Percentiles rank a stretch among this genome's conserved stretches.
Conservation (phyloP, 2,888 invertebrate genomes). For the Agonopterix arenella region DNA sequence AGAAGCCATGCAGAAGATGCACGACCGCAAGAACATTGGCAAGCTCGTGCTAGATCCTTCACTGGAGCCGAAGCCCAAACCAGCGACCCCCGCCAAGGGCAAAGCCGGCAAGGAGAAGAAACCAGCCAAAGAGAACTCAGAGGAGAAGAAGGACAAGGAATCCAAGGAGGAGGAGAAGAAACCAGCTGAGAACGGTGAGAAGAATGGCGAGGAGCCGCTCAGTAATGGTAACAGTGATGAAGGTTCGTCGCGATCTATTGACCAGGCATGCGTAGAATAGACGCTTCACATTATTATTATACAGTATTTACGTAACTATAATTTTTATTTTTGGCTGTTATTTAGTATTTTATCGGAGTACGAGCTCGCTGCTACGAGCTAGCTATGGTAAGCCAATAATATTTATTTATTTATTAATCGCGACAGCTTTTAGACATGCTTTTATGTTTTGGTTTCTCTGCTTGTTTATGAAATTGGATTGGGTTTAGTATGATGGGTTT, state of each 20-base stretch:
- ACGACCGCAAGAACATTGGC: slow-evolving; percentile 93
- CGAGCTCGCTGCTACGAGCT: too few relatives aligned
- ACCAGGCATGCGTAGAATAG: slow-evolving; percentile 54
- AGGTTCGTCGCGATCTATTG: slow-evolving; percentile 67
- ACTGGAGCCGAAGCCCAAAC: slow-evolving; percentile 86
- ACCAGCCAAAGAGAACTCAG: slow-evolving; percentile 78
- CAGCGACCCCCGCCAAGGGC: slow-evolving; percentile 86
- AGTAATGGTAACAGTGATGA: slow-evolving; percentile 75
- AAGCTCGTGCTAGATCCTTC: slow-evolving; percentile 90
- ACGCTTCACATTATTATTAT: slow-evolving; percentile 39
- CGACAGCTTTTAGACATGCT: slow-evolving; percentile 47
- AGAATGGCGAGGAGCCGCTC: slow-evolving; percentile 70
- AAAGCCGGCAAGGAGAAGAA: slow-evolving; percentile 83
- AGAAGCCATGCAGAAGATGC: slow-evolving; percentile 95
- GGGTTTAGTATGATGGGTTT: too few relatives aligned
- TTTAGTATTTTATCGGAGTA: not conserved
- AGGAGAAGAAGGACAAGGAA: slow-evolving; percentile 81
- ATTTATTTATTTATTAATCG: too few relatives aligned
- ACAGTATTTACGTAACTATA: slow-evolving; percentile 7
- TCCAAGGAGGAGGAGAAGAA: slow-evolving; percentile 74
- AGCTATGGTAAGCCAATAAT: too few relatives aligned
- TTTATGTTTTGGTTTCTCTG: slow-evolving; percentile 2
- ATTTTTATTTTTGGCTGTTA: slow-evolving; percentile 20
- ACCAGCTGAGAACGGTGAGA: slow-evolving; percentile 63
- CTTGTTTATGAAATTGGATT: too few relatives aligned